These are phyloP conservation scores for Hymenochirus boettgeri DNA, from an alignment of 2,113 vertebrate species.

Conservation along the genomic window DNA sequence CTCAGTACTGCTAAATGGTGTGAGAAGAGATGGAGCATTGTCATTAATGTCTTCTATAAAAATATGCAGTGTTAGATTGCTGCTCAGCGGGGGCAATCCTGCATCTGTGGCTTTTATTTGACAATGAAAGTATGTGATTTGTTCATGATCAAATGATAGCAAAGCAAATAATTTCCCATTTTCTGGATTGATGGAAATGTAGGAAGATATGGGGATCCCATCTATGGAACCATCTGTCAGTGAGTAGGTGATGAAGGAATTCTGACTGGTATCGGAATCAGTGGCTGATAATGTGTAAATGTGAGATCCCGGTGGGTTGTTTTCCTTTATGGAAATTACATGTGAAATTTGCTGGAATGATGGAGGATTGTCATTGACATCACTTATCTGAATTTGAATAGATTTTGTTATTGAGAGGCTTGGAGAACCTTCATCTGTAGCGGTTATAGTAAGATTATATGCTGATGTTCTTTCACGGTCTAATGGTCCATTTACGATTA, in stretches of 20 bases:
- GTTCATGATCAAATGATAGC: slow-evolving; percentile 59
- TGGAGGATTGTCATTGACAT: slow-evolving; percentile 55
- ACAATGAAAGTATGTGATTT: slow-evolving; percentile 57
- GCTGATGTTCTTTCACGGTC: slow-evolving; percentile 56
- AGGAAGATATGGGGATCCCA: slow-evolving; percentile 46
- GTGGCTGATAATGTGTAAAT: slow-evolving; percentile 56
- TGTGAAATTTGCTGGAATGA: slow-evolving; percentile 47
- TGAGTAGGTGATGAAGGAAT: slow-evolving; percentile 60
- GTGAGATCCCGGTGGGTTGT: slow-evolving; percentile 53
- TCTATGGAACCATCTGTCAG: slow-evolving; percentile 47
- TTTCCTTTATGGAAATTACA: slow-evolving; percentile 57
- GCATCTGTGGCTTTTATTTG: slow-evolving; percentile 57
- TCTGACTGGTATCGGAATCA: slow-evolving; percentile 59
- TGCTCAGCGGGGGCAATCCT: slow-evolving; percentile 55
- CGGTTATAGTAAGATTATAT: slow-evolving; percentile 50
- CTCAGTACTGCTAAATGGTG: slow-evolving; percentile 33
- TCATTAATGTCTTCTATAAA: slow-evolving; percentile 73
- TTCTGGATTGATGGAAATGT: slow-evolving; percentile 55
- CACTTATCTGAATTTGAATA: slow-evolving; percentile 53
- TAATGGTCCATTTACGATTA: slow-evolving; percentile 53
- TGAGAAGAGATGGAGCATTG: slow-evolving; percentile 55
- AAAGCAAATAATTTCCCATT: slow-evolving; percentile 54
- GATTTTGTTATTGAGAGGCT: slow-evolving; percentile 61
- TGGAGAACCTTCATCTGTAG: slow-evolving; percentile 62
- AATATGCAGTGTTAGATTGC: slow-evolving; percentile 57